phyloP scores from a whole-genome alignment of 35 echinoderm and acorn worm species.

The Ptychodera flava region DNA sequence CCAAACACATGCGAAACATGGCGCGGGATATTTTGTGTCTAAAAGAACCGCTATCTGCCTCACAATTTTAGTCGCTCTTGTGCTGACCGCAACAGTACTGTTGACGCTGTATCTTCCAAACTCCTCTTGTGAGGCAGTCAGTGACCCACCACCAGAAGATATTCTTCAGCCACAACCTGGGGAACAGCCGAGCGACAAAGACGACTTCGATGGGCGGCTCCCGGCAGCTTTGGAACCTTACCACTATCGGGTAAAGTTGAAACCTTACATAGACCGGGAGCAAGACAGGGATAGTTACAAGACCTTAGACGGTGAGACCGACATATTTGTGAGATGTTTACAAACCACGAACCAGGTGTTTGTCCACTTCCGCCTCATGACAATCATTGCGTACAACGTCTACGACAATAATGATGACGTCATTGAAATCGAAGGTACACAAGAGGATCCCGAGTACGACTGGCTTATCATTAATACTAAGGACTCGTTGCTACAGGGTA shows the following conservation, averaged over 20 bases:
- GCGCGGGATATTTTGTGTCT: too few species aligned
- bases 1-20: too few species aligned
- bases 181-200: background rate
- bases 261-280: background rate
- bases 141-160: background rate
- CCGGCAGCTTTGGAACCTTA: background rate
- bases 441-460: background rate
- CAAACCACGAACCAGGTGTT: background rate
- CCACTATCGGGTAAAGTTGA: background rate
- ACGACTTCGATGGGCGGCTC: background rate
- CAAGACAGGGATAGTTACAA: background rate
- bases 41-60: too few species aligned
- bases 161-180: background rate
- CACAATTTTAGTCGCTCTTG: too few species aligned
- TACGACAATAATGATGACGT: background rate
- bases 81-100: too few species aligned
- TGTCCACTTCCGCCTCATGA: background rate
- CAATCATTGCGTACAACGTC: background rate
- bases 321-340: background rate
- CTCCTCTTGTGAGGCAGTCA: background rate
- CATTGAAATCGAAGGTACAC: background rate
- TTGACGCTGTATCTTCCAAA: background rate
- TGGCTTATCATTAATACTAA: background rate
- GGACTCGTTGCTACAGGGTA: background rate
- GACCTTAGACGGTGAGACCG: background rate